A percentile compares a stretch with the other conserved stretches of the same genome.
Conservation (phyloP, 1,140 invertebrate species). For the Lasaia peninsularis region DNA sequence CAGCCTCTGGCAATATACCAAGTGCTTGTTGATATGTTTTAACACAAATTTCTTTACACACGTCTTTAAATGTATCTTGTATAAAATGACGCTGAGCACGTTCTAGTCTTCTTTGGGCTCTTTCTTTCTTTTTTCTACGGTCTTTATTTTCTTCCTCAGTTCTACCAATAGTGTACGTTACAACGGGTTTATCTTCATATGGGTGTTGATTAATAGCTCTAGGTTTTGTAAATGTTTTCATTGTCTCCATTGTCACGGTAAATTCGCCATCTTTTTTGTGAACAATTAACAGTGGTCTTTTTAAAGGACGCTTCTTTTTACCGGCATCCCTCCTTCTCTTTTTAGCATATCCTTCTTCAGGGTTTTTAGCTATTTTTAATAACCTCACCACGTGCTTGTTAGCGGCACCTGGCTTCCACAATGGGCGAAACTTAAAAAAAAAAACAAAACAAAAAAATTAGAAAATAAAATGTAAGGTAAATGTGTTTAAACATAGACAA, state of each 20-base stretch:
- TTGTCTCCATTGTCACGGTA: slow-evolving; percentile 65
- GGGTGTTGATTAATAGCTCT: slow-evolving; percentile 57
- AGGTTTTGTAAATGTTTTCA: slow-evolving; percentile 55
- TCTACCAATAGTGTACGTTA: slow-evolving; percentile 62
- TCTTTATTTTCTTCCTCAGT: slow-evolving; percentile 62
- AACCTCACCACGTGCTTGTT: slow-evolving; percentile 60
- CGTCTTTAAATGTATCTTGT: slow-evolving; percentile 59
- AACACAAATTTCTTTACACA: slow-evolving; percentile 64
- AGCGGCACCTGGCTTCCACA: slow-evolving; percentile 59
- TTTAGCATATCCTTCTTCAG: slow-evolving; percentile 44
- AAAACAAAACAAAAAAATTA: slow-evolving; percentile 40
- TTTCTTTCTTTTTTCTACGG: slow-evolving; percentile 50
- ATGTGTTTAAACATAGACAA: too few relatives aligned
- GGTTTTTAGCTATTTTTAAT: slow-evolving; percentile 55
- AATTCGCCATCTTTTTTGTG: slow-evolving; percentile 63
- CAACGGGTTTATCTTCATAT: slow-evolving; percentile 60
- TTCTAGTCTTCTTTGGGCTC: slow-evolving; percentile 50
- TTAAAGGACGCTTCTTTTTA: slow-evolving; percentile 49
- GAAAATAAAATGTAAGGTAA: too few relatives aligned
- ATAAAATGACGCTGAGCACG: slow-evolving; percentile 56
- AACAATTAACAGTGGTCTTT: slow-evolving; percentile 56
- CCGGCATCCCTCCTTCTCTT: slow-evolving; percentile 48
- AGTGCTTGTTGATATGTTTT: slow-evolving; percentile 69
- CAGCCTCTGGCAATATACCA: slow-evolving; percentile 50
- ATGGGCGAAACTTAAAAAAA: slow-evolving; percentile 62